Base-by-base conservation (phyloP, 2,113 vertebrate species). In the Megaceryle torquata region DNA sequence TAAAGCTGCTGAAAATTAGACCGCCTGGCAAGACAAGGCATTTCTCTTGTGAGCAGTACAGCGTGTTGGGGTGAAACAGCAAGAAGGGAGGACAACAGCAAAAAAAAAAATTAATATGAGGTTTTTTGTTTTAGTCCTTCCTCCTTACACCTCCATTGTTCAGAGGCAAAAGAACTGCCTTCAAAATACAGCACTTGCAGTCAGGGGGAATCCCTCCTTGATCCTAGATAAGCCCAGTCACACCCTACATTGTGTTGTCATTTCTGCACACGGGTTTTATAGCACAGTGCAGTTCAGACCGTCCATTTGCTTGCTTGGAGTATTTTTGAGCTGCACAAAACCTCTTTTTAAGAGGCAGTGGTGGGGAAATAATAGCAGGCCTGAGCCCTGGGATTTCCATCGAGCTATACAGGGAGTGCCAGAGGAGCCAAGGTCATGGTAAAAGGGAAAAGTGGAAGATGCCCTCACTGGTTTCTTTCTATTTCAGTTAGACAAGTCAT, bases 1-100 rank as follows among this genome's bases (percentile, higher is more conserved):
- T 44, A 71, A 68, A 88, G 8, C 39, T 19, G 5, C 22, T 43
- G 67, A 22, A 81, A 97, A 97, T 33, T 56, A 91, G 94, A 74
- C 60, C 61, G 71, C 63, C 29, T 86, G 43, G 54, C 48, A 81
- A 80, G 87, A 88, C 64, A 83, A 43, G 54, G 18, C 60, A 89
- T 87, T 88, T 53, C 59, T 92, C 71, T 65, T 89, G 64, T n/a
- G 39, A 69, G 46, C 18, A 11, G 41, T 43, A 21, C 13, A 26
- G 41, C 54, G 60, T 89, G 13, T 60, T 81, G 78, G 37, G 28
- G 19, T 48, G 69, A 26, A 61, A 15, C 5, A 29, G 53, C 31
- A 63, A 33, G 28, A 50, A 86, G 29, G 21, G 57, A 92, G 22
- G 33, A 78, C 39, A n/a, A 25, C 7, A 79, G 19, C 67, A n/a